phyloP scores from a whole-genome alignment of 2,797 vertebrate genomes.

The Danio aesculapii region DNA sequence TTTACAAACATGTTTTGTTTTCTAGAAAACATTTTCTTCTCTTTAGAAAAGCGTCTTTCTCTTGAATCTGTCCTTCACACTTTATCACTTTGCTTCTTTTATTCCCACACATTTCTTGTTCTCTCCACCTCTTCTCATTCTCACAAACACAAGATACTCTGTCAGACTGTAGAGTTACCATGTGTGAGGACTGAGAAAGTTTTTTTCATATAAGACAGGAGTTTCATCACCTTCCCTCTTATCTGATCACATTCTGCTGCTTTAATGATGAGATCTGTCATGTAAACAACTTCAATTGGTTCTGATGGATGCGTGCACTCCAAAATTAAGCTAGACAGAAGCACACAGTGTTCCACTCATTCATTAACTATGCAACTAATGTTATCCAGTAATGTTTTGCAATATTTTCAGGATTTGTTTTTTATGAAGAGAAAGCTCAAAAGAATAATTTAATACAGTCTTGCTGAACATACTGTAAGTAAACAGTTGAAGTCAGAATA shows the following conservation, averaged over 20 bases:
- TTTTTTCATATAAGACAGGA: slow-evolving; percentile 36
- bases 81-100: neutral
- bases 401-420: neutral
- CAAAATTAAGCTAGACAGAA: slow-evolving; percentile 4
- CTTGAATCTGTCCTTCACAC: slow-evolving; percentile 3
- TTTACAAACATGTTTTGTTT: neutral
- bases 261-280: neutral
- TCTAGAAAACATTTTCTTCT: neutral
- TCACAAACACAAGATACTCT: neutral
- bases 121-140: neutral
- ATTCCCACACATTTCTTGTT: neutral
- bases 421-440: too few relatives aligned
- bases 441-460: too few relatives aligned
- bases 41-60: neutral
- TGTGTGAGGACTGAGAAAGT: slow-evolving; percentile 17
- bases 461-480: too few relatives aligned
- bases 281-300: neutral
- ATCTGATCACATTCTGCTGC: slow-evolving; percentile 16
- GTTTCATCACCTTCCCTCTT: slow-evolving; percentile 45
- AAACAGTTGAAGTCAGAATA: too few relatives aligned
- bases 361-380: neutral
- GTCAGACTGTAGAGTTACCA: neutral
- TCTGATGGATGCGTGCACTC: too few relatives aligned
- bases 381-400: neutral
- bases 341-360: slow-evolving; percentile 5